These are phyloP conservation scores for Indri indri DNA, from an alignment of 2,113 vertebrate species.

Conservation along the genomic window DNA sequence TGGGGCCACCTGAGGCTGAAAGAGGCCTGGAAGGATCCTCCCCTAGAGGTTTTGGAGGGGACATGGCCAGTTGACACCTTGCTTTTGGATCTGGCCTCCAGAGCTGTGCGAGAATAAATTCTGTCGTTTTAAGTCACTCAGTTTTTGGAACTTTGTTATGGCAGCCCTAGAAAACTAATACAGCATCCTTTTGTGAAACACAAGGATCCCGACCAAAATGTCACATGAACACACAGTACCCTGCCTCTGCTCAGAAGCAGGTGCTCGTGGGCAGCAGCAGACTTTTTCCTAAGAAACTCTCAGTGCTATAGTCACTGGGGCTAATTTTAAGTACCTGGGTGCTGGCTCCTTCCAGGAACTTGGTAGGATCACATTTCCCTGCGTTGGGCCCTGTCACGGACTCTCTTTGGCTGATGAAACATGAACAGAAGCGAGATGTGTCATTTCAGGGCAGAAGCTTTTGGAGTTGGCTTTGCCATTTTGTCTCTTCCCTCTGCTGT, in stretches of 20 bases:
- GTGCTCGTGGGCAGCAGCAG: rapidly evolving
- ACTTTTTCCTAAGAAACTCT: not conserved
- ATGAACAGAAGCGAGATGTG: not conserved
- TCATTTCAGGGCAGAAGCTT: too few species aligned
- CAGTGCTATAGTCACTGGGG: not conserved
- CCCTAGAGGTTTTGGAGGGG: too few species aligned
- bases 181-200: not conserved
- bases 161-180: not conserved
- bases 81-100: not conserved
- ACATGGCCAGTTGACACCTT: rapidly evolving
- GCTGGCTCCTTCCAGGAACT: not conserved
- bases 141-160: not conserved
- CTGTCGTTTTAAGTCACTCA: not conserved
- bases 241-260: not conserved
- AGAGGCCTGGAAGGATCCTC: not conserved
- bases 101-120: too few species aligned
- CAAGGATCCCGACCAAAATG: not conserved
- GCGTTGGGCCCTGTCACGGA: rapidly evolving
- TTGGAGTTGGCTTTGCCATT: too few species aligned
- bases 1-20: not conserved
- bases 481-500: not conserved
- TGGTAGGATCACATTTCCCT: rapidly evolving
- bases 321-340: not conserved
- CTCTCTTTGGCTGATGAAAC: not conserved
- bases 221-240: too few species aligned